A percentile compares a stretch with the other conserved stretches of the same genome.
phyloP scores from a whole-genome alignment of 2,113 vertebrate genomes.

The Atractosteus spatula region DNA sequence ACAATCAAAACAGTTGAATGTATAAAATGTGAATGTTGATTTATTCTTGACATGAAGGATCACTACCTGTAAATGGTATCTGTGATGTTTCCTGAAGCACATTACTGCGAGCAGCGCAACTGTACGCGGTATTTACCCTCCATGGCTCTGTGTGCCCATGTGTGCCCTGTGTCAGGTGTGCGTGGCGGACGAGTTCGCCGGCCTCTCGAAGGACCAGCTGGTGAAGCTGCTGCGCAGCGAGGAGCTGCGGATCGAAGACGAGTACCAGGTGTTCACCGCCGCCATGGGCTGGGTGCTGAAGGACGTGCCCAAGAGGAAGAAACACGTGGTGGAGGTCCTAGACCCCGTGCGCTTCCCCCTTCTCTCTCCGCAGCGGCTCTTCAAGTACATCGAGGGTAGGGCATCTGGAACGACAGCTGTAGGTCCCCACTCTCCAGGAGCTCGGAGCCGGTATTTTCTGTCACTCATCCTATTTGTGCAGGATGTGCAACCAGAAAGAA shows the following conservation, averaged over 20 bases:
- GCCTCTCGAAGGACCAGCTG: constrained; percentile 85
- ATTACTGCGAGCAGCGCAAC: no score
- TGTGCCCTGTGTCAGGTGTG: constrained; percentile 51
- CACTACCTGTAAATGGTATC: no score
- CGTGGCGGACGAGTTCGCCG: constrained; percentile 81
- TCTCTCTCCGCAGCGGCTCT: constrained; percentile 84
- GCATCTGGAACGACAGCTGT: no score
- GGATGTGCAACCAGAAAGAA: no score
- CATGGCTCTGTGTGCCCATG: no score
- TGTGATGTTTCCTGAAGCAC: no score
- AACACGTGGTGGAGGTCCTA: constrained; percentile 85
- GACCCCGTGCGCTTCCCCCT: constrained; percentile 89
- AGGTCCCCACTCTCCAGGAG: not conserved
- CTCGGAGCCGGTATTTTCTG: not conserved
- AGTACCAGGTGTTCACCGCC: constrained; percentile 90
- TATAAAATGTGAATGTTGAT: no score
- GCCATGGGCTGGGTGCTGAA: constrained; percentile 93
- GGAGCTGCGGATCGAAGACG: constrained; percentile 92
- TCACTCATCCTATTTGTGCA: no score
- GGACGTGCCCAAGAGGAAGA: constrained; percentile 83
- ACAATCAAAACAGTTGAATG: no score
- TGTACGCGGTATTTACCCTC: no score
- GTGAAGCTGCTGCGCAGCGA: constrained; percentile 85
- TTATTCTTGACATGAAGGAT: no score
- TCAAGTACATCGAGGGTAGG: constrained; percentile 93